A percentile compares a stretch with the other conserved stretches of the same genome.
Evolutionary conservation across 2,888 invertebrate species (phyloP).

Genomic region (Ptychoptera albimana): DNA sequence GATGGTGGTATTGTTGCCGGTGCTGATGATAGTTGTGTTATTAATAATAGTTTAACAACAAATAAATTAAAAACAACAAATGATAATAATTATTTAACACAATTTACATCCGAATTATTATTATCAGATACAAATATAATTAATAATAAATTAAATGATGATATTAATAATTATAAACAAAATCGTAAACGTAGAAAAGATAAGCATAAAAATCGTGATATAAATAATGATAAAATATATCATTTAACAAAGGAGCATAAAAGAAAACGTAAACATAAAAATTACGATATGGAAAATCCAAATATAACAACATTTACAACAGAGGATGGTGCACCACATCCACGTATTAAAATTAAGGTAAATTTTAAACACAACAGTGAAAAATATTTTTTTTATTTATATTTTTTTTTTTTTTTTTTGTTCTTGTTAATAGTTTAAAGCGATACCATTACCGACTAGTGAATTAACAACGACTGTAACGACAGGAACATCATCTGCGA

Average conservation of each 20-base stretch:
- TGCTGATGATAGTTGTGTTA: too few species aligned
- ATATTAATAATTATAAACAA: constrained; percentile 30
- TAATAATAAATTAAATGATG: neutral
- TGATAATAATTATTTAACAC: neutral
- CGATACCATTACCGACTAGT: constrained; percentile 24
- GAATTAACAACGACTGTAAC: constrained; percentile 49
- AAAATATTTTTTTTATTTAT: neutral
- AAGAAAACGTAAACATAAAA: constrained; percentile 66
- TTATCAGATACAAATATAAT: neutral
- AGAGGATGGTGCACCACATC: constrained; percentile 38
- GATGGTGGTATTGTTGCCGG: too few species aligned
- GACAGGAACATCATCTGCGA: constrained; percentile 34
- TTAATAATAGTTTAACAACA: too few species aligned
- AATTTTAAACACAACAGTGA: too few species aligned
- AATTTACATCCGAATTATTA: constrained; percentile 2
- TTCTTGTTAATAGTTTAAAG: constrained; percentile 19
- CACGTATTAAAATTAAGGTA: constrained; percentile 70
- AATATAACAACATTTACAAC: constrained; percentile 29
- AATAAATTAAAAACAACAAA: too few species aligned
- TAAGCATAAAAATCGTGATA: constrained; percentile 56
- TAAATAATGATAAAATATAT: constrained; percentile 35
- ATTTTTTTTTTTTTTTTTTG: neutral
- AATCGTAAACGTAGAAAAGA: constrained; percentile 56
- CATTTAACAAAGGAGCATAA: constrained; percentile 63
- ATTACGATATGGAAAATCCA: constrained; percentile 42